A percentile compares a stretch with the other conserved stretches of the same genome.
These are phyloP conservation scores for Pseudomugil tenellus DNA, from an alignment of 2,797 vertebrate genomes.

Conservation along the genomic window DNA sequence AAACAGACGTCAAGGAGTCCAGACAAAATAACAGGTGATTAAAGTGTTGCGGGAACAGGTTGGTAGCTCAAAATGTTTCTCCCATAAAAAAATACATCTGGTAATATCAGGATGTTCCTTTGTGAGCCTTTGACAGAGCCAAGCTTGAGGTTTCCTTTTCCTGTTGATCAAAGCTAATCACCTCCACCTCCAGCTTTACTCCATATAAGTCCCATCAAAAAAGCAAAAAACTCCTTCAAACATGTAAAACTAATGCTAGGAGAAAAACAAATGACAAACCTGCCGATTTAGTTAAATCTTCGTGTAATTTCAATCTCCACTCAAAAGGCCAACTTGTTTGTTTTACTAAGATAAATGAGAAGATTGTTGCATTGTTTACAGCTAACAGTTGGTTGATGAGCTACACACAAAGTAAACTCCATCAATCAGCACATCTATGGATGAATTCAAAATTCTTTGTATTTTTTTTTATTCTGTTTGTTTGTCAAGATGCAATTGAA, in stretches of 20 bases:
- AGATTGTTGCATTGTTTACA: background rate
- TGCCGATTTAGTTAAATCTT: background rate
- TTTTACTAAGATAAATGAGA: background rate
- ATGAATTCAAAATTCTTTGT: background rate
- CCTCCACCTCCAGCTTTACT: background rate
- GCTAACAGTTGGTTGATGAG: background rate
- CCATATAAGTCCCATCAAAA: background rate
- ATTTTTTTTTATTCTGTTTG: background rate
- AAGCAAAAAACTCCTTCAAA: background rate
- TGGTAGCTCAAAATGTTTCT: background rate
- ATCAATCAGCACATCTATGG: background rate
- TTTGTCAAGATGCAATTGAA: slow-evolving; percentile 1
- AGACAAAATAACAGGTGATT: background rate
- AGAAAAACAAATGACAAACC: background rate
- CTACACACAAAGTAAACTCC: background rate
- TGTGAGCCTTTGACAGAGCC: slow-evolving; percentile 1
- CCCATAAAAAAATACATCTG: background rate
- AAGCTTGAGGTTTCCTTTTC: background rate
- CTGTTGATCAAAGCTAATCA: slow-evolving; percentile 9
- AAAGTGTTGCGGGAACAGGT: too few relatives aligned
- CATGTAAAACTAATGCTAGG: background rate
- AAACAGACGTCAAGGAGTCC: background rate
- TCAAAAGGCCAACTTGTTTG: background rate
- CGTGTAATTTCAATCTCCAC: background rate
- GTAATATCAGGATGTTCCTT: background rate